Base-by-base conservation (phyloP, 1,140 invertebrate genomes). In the Heliconius melpomene region DNA sequence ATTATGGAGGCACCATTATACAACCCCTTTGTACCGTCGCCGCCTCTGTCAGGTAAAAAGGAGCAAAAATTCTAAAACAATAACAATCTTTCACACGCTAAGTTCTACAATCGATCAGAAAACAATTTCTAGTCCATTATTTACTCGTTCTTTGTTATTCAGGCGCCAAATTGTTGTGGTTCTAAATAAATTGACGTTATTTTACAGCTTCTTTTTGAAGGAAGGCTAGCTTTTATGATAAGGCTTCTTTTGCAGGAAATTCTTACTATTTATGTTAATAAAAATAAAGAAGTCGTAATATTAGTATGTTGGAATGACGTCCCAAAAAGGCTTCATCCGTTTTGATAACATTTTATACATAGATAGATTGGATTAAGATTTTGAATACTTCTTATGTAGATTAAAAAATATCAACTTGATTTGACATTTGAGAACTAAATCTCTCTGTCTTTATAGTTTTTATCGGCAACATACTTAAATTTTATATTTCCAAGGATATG, bases 121-220 rank as follows among this genome's bases (percentile, higher is more conserved):
- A 66, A 66, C 60, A 66, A 66, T 66, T 66, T 66, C 60, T 66
- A 66, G 60, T 66, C 60, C 60, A 66, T 66, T 66, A 66, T 66
- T 66, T 66, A 66, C 60, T 13, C 13, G 60, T 66, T 66, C 60
- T 66, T 66, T 66, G 60, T 66, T 66, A 66, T 66, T 66, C 60
- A 66, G 26, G 26, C 60, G 60, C 26, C 60, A 66, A 66, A 66
- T 66, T 66, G 60, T 66, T 66, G 60, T 23, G 60, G 60, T 29
- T 66, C 60, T 66, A 66, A 66, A 66, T 66, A 66, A 66, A 66
- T 66, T 66, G 60, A 66, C 26, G 60, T 66, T 66, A 66, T 66
- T 66, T 29, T 66, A 29, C 26, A 66, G 60, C 26, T 66, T 66
- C 60, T 66, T 66, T 66, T 66, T 66, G 23, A 66, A 7, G 23